Evolutionary conservation across 2,888 invertebrate species (phyloP), one percentile per base, ranked within the genome.

Genomic region (Eupithecia abbreviata): DNA sequence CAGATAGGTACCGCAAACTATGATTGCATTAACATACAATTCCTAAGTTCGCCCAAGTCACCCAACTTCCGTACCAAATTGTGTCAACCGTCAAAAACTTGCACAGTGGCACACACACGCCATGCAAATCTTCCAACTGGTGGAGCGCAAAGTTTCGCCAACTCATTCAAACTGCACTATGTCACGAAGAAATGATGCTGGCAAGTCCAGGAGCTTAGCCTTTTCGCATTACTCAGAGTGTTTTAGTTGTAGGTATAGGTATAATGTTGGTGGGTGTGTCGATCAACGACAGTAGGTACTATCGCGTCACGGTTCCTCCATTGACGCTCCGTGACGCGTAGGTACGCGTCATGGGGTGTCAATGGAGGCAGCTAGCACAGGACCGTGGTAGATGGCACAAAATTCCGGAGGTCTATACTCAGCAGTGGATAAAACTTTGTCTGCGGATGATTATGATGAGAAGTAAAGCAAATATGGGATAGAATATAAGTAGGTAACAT

Each of bases 11-110:
- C 10, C 30, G 3, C 30, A 10, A 18, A 62, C 62, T 62, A 30
- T 62, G 62, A 62, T 62, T 62, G 62, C 62, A 62, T 62, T 62
- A 62, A 10, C 62, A 62, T 30, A 62, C 62, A 30, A 62, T 62
- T 62, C 62, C 30, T 62, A 62, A 62, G 4, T 62, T 62, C 30
- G 30, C 68, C 49, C 69, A 68, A 71, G 65, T 51, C 68, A 41
- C 47, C 43, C 55, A 45, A 77, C 66, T 75, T 71, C 7, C 15
- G 42, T 68, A 15, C 41, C 41, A 43, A 76, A 78, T 43, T 78
- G 74, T 78, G 78, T 78, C 76, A 76, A 74, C 72, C 47, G 74
- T 78, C 76, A 74, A 55, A 62, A 78, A 76, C 55, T 78, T 76
- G 43, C 73, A 69, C 45, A n/a, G 12, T 69, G 69, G 45, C 47